Base-by-base conservation (phyloP, 2,888 invertebrate genomes). In the Drosophila lutescens region DNA sequence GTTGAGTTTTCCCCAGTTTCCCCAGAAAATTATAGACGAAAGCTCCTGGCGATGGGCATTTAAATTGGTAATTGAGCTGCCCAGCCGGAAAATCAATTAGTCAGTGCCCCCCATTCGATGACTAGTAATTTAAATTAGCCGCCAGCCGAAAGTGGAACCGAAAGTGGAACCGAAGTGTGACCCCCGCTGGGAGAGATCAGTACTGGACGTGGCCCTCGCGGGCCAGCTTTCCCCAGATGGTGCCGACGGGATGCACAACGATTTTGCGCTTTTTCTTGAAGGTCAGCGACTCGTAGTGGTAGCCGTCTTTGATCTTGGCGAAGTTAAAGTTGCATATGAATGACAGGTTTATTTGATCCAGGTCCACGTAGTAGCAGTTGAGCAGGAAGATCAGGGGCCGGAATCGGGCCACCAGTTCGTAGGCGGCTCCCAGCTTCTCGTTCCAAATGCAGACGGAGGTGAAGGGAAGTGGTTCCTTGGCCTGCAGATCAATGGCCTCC, bases 251-350 rank as follows among this genome's bases (percentile, higher is more conserved):
- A 41, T 90, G 90, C 15, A 88, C 85, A 40, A 91, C 61, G 6
- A 76, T 81, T 54, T 89, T 90, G 20, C 73, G 73, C 5, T 60
- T 50, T 1, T 68, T 77, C 4, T 73, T 46, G n/a, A 62, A 53
- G 4, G 66, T 54, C 32, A 90, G 34, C 17, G 80, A 77, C 71
- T 91, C 91, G 55, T 89, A 91, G 62, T 91, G 91, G 69, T 89
- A 89, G 1, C 79, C 78, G 1, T 79, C 74, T 20, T 77, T 70
- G 15, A 91, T 66, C 1, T 47, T 60, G 0, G 70, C 80, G 56
- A 47, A 67, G 17, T 53, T 75, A 2, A 36, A 17, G 9, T 60
- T 53, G 2, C 10, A 13, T 8, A 49, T 38, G 62, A 77, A 54
- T 15, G 56, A 13, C 13, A 12, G 9, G 8, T 50, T 41, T 12